Evolutionary conservation across 2,113 vertebrate genomes (phyloP), one percentile per base, ranked within the genome.

Genomic region (Gallinago jamesoni): DNA sequence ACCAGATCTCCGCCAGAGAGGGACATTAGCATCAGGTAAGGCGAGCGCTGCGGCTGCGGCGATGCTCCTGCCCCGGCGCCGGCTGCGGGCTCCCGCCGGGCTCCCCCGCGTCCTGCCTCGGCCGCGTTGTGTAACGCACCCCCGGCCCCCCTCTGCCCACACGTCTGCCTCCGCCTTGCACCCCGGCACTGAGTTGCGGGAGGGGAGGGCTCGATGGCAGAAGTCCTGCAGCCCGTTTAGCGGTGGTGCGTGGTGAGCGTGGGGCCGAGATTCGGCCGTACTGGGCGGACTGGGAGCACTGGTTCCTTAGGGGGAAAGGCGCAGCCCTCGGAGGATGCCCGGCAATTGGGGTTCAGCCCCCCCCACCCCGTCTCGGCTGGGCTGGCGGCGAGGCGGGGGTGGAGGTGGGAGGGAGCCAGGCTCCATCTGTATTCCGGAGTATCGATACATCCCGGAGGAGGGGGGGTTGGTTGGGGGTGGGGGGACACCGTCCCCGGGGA

Each of bases 11-110:
- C 96, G 57, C 93, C 97, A 56, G 75, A 96, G 98, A 98, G 97
- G 97, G 96, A 97, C 98, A 77, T 89, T 98, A 96, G 98, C 97
- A 97, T 93, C 98, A 98, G 98, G 98, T 98, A 98, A 98, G 98
- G 94, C 68, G 92, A 94, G 45, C 57, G 66, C 80, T 95, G 92
- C 95, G 85, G 88, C 95, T 60, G 93, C 95, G 30, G 89, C 56
- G 43, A 3, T 64, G 59, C 68, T 60, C 22, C 87, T 68, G 62
- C 87, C 76, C 77, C 35, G 64, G 70, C 75, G 53, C 64, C 47
- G 53, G 55, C 16, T 50, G 63, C 50, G 75, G 45, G 21, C 50
- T 21, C 62, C 35, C 24, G 4, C 50, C 84, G 45, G 77, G 84
- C 87, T 72, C 67, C 84, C 87, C 77, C 77, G 18, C 70, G 57